Evolutionary conservation across 2,797 vertebrate species (phyloP).

Genomic region (Microctenopoma steveboyesi): DNA sequence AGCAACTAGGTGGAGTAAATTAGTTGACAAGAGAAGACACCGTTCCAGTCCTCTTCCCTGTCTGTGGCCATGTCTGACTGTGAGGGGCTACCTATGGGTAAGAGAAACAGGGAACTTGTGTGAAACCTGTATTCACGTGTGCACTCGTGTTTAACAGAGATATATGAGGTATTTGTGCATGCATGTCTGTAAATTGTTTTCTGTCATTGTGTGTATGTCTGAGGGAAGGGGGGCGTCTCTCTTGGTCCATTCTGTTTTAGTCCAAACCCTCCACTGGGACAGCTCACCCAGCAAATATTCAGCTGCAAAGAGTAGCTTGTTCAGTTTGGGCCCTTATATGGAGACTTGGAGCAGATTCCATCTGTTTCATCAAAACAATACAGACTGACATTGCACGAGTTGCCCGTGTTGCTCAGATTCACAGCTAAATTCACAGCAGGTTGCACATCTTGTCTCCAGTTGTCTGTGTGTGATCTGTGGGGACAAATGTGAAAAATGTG

Average conservation of each 20-base stretch:
- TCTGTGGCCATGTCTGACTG: conserved; percentile 91
- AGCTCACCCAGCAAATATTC: conserved; percentile 74
- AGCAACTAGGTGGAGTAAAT: conserved; percentile 17
- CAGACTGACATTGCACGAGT: conserved; percentile 15
- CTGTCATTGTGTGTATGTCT: conserved; percentile 37
- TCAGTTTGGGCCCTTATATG: conserved; percentile 79
- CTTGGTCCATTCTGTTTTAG: conserved; percentile 54
- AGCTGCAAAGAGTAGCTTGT: conserved; percentile 52
- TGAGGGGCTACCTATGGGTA: conserved; percentile 92
- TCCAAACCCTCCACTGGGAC: conserved; percentile 55
- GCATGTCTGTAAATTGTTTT: conserved; percentile 45
- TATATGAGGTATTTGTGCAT: conserved; percentile 12
- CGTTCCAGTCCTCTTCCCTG: conserved; percentile 43
- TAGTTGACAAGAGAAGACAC: conserved; percentile 35
- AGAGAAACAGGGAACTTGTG: conserved; percentile 68
- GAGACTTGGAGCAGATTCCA: conserved; percentile 59
- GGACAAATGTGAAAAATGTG: conserved; percentile 7
- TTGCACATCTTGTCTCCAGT: background rate
- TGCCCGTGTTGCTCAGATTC: no score
- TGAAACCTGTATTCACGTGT: background rate
- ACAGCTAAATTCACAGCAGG: background rate
- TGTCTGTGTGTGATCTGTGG: background rate
- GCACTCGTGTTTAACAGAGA: conserved; percentile 21
- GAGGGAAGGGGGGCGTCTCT: conserved; percentile 24
- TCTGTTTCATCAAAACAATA: conserved; percentile 72